Evolutionary conservation across 2,113 vertebrate genomes (phyloP), one percentile per base, ranked within the genome.

Genomic region (Tricholaema leucomelas): DNA sequence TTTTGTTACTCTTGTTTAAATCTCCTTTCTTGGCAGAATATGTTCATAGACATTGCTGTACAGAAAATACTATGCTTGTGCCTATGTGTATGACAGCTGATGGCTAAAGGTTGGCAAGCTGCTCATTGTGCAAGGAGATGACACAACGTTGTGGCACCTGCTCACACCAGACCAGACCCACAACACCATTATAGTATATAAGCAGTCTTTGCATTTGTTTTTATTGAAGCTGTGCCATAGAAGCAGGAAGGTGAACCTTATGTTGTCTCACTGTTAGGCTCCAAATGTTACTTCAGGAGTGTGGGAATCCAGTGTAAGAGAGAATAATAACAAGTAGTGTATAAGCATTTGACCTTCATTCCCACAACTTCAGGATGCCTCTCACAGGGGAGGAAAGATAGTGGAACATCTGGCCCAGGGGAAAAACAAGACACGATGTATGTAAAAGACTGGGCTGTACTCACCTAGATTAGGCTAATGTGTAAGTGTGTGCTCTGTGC

Each of bases 81-180:
- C 28, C 76, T n/a, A n/a, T 0, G 0, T 13, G 5, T 30, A 36
- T 31, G 14, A 50, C 30, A 58, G 50, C 12, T 12, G 12, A 44
- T 40, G 42, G 36, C 19, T 84, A 50, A 83, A 65, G 36, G 33
- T 0, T 30, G n/a, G 20, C 20, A 5, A 14, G 5, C 12, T 60
- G 8, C 31, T 67, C 58, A 18, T n/a, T 66, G 30, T 64, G 31
- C 7, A 55, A 70, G 15, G 18, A 56, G 30, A 5, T 17, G 36
- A 38, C 40, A 38, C 48, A 15, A 59, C 54, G 8, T 36, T 56
- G 28, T 74, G 73, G 30, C 73, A 63, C 23, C 20, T 35, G 40
- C 11, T 73, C 30, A 13, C 40, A n/a, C 11, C 36, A 74, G 33
- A n/a, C 23, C 35, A 54, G 30, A 20, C 4, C 8, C 19, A 17